Conservation (phyloP, 53 echinoderm and acorn worm genomes). For the Henricia sp. region DNA sequence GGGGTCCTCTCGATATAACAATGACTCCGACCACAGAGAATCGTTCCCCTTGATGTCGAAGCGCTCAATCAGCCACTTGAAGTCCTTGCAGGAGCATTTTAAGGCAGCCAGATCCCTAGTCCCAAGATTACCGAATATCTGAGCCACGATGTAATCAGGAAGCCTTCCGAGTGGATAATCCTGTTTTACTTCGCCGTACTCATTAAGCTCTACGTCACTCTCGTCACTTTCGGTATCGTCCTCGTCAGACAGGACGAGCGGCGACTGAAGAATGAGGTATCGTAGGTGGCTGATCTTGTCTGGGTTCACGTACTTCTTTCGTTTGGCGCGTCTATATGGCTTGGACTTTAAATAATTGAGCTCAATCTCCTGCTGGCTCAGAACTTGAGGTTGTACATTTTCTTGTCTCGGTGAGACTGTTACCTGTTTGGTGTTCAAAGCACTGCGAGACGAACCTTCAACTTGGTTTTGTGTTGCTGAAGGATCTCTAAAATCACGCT, state of each 20-base stretch:
- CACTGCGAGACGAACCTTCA: background rate
- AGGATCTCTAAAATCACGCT: background rate
- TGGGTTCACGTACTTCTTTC: slow-evolving; percentile 55
- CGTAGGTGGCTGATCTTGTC: slow-evolving; percentile 72
- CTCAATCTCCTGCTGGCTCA: background rate
- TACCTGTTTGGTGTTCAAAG: background rate
- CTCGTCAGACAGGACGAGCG: slow-evolving; percentile 72
- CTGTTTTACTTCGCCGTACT: slow-evolving; percentile 64
- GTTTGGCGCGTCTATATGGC: background rate
- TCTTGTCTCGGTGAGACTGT: background rate
- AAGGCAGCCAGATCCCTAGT: slow-evolving; percentile 86
- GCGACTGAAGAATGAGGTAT: slow-evolving; percentile 78
- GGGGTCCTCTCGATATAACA: slow-evolving; percentile 80
- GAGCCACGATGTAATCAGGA: slow-evolving; percentile 79
- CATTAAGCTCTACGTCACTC: slow-evolving; percentile 46
- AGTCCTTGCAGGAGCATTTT: slow-evolving; percentile 89
- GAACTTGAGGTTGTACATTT: no score
- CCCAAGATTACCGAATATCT: slow-evolving; percentile 75
- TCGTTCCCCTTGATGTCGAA: slow-evolving; percentile 80
- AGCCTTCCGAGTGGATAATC: slow-evolving; percentile 73
- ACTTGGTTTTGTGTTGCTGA: background rate
- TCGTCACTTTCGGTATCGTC: slow-evolving; percentile 75
- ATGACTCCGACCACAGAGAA: slow-evolving; percentile 74
- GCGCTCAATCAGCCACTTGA: slow-evolving; percentile 86
- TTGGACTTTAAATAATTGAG: background rate